A percentile compares a stretch with the other conserved stretches of the same genome.
Conservation (phyloP, 30 jellyfish, hydroid and myxozoan genomes). For the Mastigias papua region DNA sequence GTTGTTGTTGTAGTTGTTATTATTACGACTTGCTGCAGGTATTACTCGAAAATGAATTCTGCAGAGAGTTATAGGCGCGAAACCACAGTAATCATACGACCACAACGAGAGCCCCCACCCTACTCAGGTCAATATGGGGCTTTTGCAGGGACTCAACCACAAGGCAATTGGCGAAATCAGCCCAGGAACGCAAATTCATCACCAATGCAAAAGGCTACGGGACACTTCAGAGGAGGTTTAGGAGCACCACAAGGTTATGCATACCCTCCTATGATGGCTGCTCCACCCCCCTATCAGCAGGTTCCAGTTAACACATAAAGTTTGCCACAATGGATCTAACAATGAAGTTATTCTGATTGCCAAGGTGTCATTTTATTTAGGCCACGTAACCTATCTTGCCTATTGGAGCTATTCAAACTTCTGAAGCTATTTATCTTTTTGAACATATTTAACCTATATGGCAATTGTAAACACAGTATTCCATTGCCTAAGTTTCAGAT, state of each 20-base stretch:
- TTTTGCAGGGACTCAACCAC: neutral
- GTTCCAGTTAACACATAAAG: conserved; percentile 12
- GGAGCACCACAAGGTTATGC: conserved; percentile 1
- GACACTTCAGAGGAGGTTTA: neutral
- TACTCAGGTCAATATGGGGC: conserved; percentile 12
- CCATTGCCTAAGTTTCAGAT: too few species aligned
- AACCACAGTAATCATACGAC: conserved; percentile 2
- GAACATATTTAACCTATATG: too few species aligned
- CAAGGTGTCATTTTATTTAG: too few species aligned
- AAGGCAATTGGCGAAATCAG: neutral
- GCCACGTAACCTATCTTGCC: too few species aligned
- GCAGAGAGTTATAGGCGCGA: too few species aligned
- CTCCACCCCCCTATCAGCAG: conserved; percentile 9
- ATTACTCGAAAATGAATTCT: too few species aligned
- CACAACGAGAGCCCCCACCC: conserved; percentile 1
- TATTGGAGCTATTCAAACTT: too few species aligned
- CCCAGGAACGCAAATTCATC: conserved; percentile 26
- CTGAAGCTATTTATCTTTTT: too few species aligned
- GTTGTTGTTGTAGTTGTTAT: too few species aligned
- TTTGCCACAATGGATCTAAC: conserved; percentile 21
- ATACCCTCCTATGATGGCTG: neutral
- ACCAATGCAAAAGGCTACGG: conserved; percentile 34
- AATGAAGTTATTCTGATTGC: too few species aligned
- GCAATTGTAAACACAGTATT: too few species aligned
- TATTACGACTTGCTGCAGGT: too few species aligned